phyloP scores from a whole-genome alignment of 2,888 invertebrate genomes.

The Cartodere bifasciata region DNA sequence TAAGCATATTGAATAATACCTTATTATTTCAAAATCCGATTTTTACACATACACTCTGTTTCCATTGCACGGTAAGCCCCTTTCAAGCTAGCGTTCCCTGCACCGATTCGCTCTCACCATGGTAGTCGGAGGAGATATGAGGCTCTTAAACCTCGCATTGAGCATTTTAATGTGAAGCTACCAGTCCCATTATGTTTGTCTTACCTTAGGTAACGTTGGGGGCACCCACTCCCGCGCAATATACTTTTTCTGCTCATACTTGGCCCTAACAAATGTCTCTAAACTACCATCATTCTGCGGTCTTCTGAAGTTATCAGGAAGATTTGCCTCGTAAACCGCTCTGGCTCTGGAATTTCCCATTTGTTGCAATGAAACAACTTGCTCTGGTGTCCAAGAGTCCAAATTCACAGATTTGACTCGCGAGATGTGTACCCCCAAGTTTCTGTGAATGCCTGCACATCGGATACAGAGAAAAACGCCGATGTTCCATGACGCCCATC shows the following conservation, averaged over 20 bases:
- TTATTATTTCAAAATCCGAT: too few species aligned
- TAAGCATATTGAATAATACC: too few species aligned
- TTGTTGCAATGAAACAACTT: slow-evolving; percentile 76
- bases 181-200: too few species aligned
- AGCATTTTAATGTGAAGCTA: too few species aligned
- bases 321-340: slow-evolving; percentile 93
- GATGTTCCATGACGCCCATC: slow-evolving; percentile 99
- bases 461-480: slow-evolving; percentile 97
- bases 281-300: slow-evolving; percentile 90
- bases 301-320: slow-evolving; percentile 87
- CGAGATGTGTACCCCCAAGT: slow-evolving; percentile 97
- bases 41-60: too few species aligned
- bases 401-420: slow-evolving; percentile 97
- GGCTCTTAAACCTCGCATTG: too few species aligned
- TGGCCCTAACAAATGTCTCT: slow-evolving; percentile 92
- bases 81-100: too few species aligned
- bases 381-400: slow-evolving; percentile 97
- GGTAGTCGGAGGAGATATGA: too few species aligned
- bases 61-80: too few species aligned
- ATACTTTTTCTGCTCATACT: slow-evolving; percentile 98
- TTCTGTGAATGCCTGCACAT: slow-evolving; percentile 97
- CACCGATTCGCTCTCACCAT: too few species aligned
- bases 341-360: slow-evolving; percentile 97
- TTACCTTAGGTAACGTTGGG: slow-evolving; percentile 60
- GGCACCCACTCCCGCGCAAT: slow-evolving; percentile 97